Base-by-base conservation (phyloP, 2,113 vertebrate genomes). In the Hypomesus transpacificus region DNA sequence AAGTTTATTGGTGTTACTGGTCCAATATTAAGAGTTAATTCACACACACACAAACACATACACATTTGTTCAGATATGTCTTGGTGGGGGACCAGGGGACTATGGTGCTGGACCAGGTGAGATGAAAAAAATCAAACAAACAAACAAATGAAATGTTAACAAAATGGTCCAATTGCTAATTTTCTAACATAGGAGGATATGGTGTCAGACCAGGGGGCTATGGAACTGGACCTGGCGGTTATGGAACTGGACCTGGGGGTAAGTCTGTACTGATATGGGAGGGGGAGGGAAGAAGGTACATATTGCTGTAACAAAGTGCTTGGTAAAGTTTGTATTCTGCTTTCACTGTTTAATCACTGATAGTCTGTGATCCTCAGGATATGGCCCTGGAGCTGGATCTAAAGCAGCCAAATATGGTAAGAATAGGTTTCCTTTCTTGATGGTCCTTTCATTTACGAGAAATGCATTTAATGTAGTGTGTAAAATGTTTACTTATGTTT, bases 351-450 rank as follows among this genome's bases (percentile, higher is more conserved):
- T 46, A 31, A 26, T 46, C 28, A 75, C 17, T 21, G 69, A 59
- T 3, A 21, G 39, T 14, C 71, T 67, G 58, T 54, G 21, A 73
- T 79, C 26, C 58, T 28, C 70, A 90, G 88, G 87, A 3, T 87
- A 78, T 6, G 85, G 85, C 21, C 81, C 31, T 39, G 73, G 75
- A 14, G 65, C 71, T 69, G 84, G 73, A 72, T 86, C 83, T 69
- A 92, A 91, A 84, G 85, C 79, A 79, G 84, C 84, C 21, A 92
- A 91, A 75, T 90, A 89, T 14, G 87, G 86, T 90, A 86, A 74
- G 70, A 14, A 67, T 51, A 7, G 13, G 14, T 54, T 68, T 9
- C 11, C 26, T 67, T 67, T 46, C 39, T 11, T 46, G 39, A 1
- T 46, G 70, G n/a, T n/a, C n/a, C n/a, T n/a, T n/a, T n/a, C n/a